These are phyloP conservation scores for Ornithoptera alexandrae DNA, from an alignment of 2,888 invertebrate genomes.

Conservation along the genomic window DNA sequence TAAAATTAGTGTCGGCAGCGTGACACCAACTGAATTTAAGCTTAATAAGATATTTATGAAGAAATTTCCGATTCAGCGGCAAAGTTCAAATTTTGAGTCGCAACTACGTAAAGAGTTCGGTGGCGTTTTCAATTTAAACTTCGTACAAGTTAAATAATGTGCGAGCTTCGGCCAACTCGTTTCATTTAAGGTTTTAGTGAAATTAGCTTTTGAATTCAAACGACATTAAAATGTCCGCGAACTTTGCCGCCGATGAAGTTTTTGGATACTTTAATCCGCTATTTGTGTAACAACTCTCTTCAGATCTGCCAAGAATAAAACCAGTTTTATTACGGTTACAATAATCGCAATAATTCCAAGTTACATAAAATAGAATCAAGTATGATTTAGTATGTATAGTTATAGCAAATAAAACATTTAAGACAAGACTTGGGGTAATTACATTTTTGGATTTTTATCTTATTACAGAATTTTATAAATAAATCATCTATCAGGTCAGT, in stretches of 20 bases:
- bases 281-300: not conserved
- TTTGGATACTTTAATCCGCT: conserved; percentile 19
- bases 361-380: no score
- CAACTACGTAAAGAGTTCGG: conserved; percentile 75
- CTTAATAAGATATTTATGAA: conserved; percentile 80
- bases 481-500: no score
- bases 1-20: conserved; percentile 79
- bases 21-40: conserved; percentile 79
- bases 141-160: conserved; percentile 79
- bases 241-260: conserved; percentile 37
- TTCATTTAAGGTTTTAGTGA: conserved; percentile 79
- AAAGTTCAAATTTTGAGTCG: conserved; percentile 79
- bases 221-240: conserved; percentile 68
- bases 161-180: conserved; percentile 75
- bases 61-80: conserved; percentile 79
- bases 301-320: not conserved
- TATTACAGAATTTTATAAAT: no score
- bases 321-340: not conserved
- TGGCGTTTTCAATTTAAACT: conserved; percentile 80
- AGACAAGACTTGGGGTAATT: no score
- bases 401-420: no score
- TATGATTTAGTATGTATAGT: no score
- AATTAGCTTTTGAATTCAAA: conserved; percentile 77
- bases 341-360: not conserved
- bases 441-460: no score